phyloP scores from a whole-genome alignment of 2,888 invertebrate species.

The Drosophila histrio region DNA sequence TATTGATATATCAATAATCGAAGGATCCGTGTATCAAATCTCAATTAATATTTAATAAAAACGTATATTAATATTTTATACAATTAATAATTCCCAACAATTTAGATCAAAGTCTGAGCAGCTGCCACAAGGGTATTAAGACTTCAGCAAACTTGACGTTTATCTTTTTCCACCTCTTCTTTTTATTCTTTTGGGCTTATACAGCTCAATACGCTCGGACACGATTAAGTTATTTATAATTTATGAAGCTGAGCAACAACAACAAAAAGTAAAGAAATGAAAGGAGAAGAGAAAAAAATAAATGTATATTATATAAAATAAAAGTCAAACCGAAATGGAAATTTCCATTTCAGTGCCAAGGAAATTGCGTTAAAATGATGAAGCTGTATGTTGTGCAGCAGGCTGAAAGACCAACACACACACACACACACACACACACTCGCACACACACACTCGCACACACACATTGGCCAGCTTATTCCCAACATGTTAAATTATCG shows the following conservation, averaged over 20 bases:
- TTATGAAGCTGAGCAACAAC: conserved; percentile 49
- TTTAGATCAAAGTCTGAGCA: not conserved
- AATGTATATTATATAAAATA: conserved; percentile 15
- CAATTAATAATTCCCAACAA: not conserved
- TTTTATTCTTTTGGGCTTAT: conserved; percentile 2
- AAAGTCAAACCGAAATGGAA: conserved; percentile 49
- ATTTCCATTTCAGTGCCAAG: conserved; percentile 65
- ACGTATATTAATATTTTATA: too few relatives aligned
- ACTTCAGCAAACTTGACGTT: not conserved
- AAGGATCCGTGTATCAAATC: too few relatives aligned
- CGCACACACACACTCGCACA: conserved; percentile 5
- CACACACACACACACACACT: conserved; percentile 7
- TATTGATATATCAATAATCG: too few relatives aligned
- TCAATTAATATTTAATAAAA: too few relatives aligned
- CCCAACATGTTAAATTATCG: conserved; percentile 38
- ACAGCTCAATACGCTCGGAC: conserved; percentile 76
- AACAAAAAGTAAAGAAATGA: not conserved
- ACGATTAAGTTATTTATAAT: conserved; percentile 77
- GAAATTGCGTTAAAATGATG: conserved; percentile 72
- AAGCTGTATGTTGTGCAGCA: conserved; percentile 43
- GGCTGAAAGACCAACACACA: conserved; percentile 16
- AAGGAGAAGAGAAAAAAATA: not conserved
- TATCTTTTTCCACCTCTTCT: not conserved
- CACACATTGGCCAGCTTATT: conserved; percentile 21
- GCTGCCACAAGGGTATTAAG: not conserved